Evolutionary conservation across 1,140 invertebrate species (phyloP).

Genomic region (Camponotus pennsylvanicus): DNA sequence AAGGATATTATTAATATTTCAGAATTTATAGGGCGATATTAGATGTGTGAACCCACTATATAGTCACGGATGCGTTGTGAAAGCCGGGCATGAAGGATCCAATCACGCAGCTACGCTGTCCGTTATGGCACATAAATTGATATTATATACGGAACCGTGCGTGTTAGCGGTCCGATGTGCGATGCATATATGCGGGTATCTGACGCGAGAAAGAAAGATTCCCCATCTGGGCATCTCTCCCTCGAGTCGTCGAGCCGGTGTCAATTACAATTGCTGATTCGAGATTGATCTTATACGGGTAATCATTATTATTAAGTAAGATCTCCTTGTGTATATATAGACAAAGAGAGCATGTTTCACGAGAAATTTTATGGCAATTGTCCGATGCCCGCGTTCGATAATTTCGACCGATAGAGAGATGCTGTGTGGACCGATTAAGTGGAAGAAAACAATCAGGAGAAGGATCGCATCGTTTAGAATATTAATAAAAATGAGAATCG

Average conservation of each 20-base stretch:
- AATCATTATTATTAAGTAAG: slow-evolving; percentile 50
- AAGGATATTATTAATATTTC: slow-evolving; percentile 75
- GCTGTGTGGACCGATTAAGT: slow-evolving; percentile 59
- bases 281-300: slow-evolving; percentile 76
- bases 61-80: slow-evolving; percentile 24
- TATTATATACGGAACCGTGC: slow-evolving; percentile 53
- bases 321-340: slow-evolving; percentile 1
- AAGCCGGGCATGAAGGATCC: slow-evolving; percentile 44
- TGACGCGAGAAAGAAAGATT: not conserved
- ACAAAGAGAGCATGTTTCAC: slow-evolving; percentile 20
- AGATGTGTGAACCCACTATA: slow-evolving; percentile 44
- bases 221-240: not conserved
- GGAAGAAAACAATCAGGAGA: slow-evolving; percentile 9
- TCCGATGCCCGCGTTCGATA: slow-evolving; percentile 65
- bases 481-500: not conserved
- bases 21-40: slow-evolving; percentile 72
- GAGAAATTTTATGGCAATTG: slow-evolving; percentile 60
- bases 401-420: slow-evolving; percentile 61
- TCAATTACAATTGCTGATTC: slow-evolving; percentile 73
- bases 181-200: slow-evolving; percentile 65
- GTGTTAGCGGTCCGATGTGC: slow-evolving; percentile 13
- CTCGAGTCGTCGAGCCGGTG: slow-evolving; percentile 61
- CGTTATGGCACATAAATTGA: slow-evolving; percentile 71
- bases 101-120: slow-evolving; percentile 48
- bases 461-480: not conserved